Conservation (phyloP, 2,113 vertebrate species). For the Alethe diademata region DNA sequence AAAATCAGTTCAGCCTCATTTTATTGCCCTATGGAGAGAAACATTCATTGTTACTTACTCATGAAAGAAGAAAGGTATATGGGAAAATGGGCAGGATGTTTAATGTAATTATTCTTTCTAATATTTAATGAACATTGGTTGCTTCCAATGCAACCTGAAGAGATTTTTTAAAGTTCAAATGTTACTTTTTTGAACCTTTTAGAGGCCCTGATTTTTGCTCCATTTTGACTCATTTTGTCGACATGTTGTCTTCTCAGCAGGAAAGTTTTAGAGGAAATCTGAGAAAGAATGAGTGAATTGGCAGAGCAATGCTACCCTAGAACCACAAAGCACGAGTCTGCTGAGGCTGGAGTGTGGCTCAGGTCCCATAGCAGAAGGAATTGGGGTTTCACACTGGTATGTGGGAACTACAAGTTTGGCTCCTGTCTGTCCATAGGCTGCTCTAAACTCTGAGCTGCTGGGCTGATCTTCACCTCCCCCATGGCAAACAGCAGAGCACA, state of each 20-base stretch:
- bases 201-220: neutral
- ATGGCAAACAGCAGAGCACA: fast-evolving
- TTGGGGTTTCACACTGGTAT: neutral
- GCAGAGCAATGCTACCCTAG: neutral
- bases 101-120: neutral
- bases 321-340: neutral
- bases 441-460: neutral
- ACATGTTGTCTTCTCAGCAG: neutral
- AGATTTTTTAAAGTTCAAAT: neutral
- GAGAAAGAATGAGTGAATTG: neutral
- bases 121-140: neutral
- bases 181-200: neutral
- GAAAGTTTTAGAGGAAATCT: neutral
- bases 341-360: neutral
- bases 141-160: neutral
- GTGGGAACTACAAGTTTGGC: neutral
- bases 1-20: neutral
- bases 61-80: neutral
- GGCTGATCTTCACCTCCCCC: neutral
- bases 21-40: neutral
- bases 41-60: neutral
- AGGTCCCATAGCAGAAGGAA: neutral
- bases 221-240: neutral
- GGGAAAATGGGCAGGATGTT: neutral
- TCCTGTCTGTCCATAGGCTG: neutral